Percentiles rank a stretch among this genome's conserved stretches.
phyloP scores from a whole-genome alignment of 1,140 invertebrate species.

The Plectus sambesii region DNA sequence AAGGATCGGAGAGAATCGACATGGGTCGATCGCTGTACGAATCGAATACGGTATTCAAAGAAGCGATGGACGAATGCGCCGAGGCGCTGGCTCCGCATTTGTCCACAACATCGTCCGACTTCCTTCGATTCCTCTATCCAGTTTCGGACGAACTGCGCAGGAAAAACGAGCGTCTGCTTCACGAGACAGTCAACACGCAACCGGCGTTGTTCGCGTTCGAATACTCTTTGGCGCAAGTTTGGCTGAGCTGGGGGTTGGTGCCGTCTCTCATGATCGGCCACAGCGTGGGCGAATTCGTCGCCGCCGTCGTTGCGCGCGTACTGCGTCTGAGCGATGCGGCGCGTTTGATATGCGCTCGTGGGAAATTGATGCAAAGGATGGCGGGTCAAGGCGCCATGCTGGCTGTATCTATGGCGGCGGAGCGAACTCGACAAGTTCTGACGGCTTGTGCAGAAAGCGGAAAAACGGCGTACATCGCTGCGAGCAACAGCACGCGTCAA shows the following conservation, averaged over 20 bases:
- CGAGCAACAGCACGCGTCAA: conserved; percentile 23
- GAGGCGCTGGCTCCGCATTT: neutral
- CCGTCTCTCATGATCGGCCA: conserved; percentile 18
- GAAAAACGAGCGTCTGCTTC: no score
- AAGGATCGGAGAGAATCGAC: no score
- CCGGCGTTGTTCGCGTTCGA: conserved; percentile 20
- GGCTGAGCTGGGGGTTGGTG: conserved; percentile 6
- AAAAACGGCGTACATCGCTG: conserved; percentile 11
- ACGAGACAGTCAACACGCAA: conserved; percentile 18
- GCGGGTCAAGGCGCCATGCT: conserved; percentile 21
- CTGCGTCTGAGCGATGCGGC: conserved; percentile 19
- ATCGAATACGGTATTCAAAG: conserved; percentile 10
- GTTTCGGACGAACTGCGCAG: no score
- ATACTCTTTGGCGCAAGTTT: conserved; percentile 17
- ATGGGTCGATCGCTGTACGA: conserved; percentile 19
- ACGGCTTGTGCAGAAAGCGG: no score
- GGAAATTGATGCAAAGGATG: conserved; percentile 21
- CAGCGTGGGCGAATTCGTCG: conserved; percentile 26
- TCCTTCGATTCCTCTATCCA: conserved; percentile 11
- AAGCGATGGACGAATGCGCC: conserved; percentile 8
- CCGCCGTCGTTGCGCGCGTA: conserved; percentile 14
- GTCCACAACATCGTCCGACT: conserved; percentile 13
- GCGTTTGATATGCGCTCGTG: conserved; percentile 15
- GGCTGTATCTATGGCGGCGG: conserved; percentile 15
- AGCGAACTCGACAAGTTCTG: conserved; percentile 12